These are phyloP conservation scores for Chamaetylas fuelleborni DNA, from an alignment of 2,113 vertebrate species.

Conservation along the genomic window DNA sequence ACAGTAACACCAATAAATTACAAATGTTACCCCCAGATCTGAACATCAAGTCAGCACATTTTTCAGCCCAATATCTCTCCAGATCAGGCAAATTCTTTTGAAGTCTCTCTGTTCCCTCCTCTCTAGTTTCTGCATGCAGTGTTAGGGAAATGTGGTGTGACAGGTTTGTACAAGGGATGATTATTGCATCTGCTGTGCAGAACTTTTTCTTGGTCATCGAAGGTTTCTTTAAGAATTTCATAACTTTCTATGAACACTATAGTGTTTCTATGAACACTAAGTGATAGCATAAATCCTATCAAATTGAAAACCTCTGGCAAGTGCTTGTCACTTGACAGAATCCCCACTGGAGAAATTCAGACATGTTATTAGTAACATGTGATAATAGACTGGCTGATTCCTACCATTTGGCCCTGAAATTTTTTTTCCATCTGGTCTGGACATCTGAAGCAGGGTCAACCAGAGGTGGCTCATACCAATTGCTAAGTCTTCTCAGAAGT, in stretches of 20 bases:
- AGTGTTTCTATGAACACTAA: too few relatives aligned
- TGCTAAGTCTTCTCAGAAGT: neutral
- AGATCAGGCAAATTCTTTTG: neutral
- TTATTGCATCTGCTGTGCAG: neutral
- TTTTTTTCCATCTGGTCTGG: neutral
- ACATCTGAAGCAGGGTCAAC: neutral
- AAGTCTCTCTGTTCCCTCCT: neutral
- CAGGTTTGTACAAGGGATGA: neutral
- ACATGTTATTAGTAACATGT: neutral
- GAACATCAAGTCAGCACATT: neutral
- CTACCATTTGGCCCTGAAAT: neutral
- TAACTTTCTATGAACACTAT: neutral
- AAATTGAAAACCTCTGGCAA: neutral
- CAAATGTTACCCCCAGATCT: neutral
- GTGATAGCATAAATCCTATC: neutral
- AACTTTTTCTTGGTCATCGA: neutral
- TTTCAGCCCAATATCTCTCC: neutral
- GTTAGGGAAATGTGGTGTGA: neutral
- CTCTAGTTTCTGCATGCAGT: neutral
- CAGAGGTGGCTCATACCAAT: neutral
- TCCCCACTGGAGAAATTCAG: neutral
- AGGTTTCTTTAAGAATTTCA: neutral
- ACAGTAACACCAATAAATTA: neutral
- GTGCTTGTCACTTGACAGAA: neutral
- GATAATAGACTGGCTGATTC: neutral